Base-by-base conservation (phyloP, 2,797 vertebrate species). In the Diceros bicornis region DNA sequence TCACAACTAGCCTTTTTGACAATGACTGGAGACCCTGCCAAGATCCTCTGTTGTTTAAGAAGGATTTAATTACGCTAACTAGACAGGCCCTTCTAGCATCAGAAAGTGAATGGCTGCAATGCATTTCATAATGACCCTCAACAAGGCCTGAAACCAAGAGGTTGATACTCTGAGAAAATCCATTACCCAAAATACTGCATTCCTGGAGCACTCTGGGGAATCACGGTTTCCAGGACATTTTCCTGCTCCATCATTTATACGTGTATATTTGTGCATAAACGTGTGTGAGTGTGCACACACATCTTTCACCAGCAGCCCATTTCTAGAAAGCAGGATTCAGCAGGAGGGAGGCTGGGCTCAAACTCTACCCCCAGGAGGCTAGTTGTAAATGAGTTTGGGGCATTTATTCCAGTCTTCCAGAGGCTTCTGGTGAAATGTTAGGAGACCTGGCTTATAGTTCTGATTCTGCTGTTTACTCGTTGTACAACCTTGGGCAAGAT, bases 111-210 rank as follows among this genome's bases (percentile, higher is more conserved):
- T 23, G 55, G 71, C 37, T 94, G 32, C n/a, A 78, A 64, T 62
- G 37, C 20, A 44, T 91, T 93, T 89, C 77, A 68, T 50, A 93
- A 96, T 75, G 72, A 96, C 32, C 95, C 92, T 89, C 89, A 66
- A 23, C 6, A 92, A 96, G 61, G 91, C 37, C 75, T 72, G 79
- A 94, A 96, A 90, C 47, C 64, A 93, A 97, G 89, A 97, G 79
- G 64, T 87, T 94, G 95, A 94, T 75, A 75, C 79, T 95, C 88
- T 7, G 27, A 93, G 92, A 94, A 98, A 96, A 96, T 52, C 61
- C 59, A 94, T 90, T 93, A 97, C 96, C 86, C 86, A 78, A 89
- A 96, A 96, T 27, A 57, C 52, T 96, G 82, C 37, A 61, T 81
- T 93, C 44, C 17, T 57, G 29, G 55, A 81, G 75, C 52, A 59